A percentile compares a stretch with the other conserved stretches of the same genome.
These are phyloP conservation scores for Camptogramma bilineatum DNA, from an alignment of 2,888 invertebrate genomes.

Conservation along the genomic window DNA sequence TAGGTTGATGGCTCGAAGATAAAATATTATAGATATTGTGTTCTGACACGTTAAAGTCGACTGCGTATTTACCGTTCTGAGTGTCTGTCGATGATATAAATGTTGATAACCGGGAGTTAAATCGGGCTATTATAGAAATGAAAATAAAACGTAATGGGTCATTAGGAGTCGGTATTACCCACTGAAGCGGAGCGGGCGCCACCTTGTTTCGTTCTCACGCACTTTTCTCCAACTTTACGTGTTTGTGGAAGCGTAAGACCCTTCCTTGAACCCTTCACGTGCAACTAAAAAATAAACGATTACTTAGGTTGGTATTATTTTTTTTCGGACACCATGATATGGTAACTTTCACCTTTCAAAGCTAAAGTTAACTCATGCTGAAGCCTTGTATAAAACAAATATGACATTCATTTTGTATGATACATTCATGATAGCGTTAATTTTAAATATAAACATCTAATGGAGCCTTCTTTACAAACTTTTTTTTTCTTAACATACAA, in stretches of 20 bases:
- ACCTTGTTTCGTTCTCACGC: conserved; percentile 76
- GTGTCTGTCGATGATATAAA: conserved; percentile 65
- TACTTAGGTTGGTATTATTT: too few relatives aligned
- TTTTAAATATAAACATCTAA: conserved; percentile 10
- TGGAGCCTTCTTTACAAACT: conserved; percentile 8
- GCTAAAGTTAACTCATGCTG: conserved; percentile 20
- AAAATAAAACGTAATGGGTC: conserved; percentile 69
- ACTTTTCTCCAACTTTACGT: conserved; percentile 59
- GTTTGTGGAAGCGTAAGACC: conserved; percentile 64
- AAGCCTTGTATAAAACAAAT: conserved; percentile 13
- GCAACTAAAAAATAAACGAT: conserved; percentile 56
- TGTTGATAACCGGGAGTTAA: conserved; percentile 67
- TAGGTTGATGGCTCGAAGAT: conserved; percentile 53
- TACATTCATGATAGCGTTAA: background rate
- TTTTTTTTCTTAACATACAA: too few relatives aligned
- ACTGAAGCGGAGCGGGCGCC: conserved; percentile 57
- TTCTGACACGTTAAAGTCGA: conserved; percentile 63
- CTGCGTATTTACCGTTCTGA: conserved; percentile 59
- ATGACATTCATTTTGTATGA: conserved; percentile 5
- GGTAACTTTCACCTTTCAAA: conserved; percentile 21
- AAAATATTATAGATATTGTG: conserved; percentile 62
- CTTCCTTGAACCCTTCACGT: conserved; percentile 62
- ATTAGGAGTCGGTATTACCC: conserved; percentile 59
- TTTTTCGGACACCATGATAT: conserved; percentile 38
- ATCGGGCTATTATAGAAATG: conserved; percentile 65